phyloP scores from a whole-genome alignment of 1,140 invertebrate genomes.

The Zaprionus davidi region DNA sequence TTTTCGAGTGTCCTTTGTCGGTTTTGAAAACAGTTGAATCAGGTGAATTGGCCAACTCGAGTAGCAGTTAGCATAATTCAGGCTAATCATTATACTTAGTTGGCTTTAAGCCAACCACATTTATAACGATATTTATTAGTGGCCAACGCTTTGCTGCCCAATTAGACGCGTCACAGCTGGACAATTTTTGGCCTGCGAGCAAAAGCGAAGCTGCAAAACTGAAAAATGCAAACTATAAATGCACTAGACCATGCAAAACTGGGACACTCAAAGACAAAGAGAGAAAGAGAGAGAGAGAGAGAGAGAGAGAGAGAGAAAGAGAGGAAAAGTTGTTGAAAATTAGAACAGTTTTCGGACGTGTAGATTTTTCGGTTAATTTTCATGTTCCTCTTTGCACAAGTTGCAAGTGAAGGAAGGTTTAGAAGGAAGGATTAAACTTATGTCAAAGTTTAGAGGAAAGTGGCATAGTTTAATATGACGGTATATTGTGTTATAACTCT shows the following conservation, averaged over 20 bases:
- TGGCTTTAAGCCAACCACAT: constrained; percentile 53
- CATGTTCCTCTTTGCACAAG: neutral
- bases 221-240: constrained; percentile 42
- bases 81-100: constrained; percentile 13
- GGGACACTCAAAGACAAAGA: constrained; percentile 9
- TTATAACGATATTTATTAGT: constrained; percentile 59
- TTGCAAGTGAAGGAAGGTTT: neutral
- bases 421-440: neutral
- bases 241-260: constrained; percentile 52
- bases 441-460: neutral
- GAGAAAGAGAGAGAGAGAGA: neutral
- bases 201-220: constrained; percentile 24
- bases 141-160: constrained; percentile 56
- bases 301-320: neutral
- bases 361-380: constrained; percentile 19
- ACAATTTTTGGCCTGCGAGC: constrained; percentile 21
- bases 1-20: constrained; percentile 23
- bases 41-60: constrained; percentile 16
- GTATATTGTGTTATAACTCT: too few relatives aligned
- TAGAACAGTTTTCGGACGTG: constrained; percentile 32
- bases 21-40: constrained; percentile 13
- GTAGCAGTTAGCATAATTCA: constrained; percentile 41
- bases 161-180: constrained; percentile 59
- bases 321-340: constrained; percentile 28
- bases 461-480: neutral